phyloP scores from a whole-genome alignment of 2,888 invertebrate genomes.

The Neoascia interrupta region DNA sequence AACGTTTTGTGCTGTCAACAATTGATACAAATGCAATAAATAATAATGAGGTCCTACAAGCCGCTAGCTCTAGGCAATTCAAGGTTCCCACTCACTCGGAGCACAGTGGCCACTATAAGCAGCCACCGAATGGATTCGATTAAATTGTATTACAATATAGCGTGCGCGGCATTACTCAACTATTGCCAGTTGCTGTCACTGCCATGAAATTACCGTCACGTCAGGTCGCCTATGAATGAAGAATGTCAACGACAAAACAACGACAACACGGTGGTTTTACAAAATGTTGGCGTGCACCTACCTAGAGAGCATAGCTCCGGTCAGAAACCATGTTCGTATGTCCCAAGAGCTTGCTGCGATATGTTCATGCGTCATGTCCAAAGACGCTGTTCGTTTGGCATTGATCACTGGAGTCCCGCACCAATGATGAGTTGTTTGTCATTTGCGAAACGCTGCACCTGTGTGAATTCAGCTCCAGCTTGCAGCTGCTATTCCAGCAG shows the following conservation, averaged over 20 bases:
- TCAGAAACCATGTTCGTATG: constrained; percentile 35
- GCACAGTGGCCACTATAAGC: constrained; percentile 33
- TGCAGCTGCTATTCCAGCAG: constrained; percentile 6
- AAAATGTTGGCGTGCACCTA: no score
- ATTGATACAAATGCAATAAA: constrained; percentile 54
- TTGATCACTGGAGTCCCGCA: constrained; percentile 53
- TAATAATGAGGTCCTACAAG: constrained; percentile 69
- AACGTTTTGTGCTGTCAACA: constrained; percentile 50
- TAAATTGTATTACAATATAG: constrained; percentile 57
- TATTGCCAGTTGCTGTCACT: constrained; percentile 46
- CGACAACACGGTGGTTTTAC: no score
- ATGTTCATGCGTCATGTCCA: constrained; percentile 48
- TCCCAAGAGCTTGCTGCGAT: constrained; percentile 35
- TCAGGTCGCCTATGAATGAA: constrained; percentile 40
- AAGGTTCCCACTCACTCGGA: constrained; percentile 64
- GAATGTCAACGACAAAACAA: constrained; percentile 43
- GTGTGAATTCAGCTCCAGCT: no score
- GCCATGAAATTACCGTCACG: constrained; percentile 38
- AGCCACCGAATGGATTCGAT: constrained; percentile 44
- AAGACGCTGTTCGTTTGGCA: constrained; percentile 46
- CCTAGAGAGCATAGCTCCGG: constrained; percentile 5
- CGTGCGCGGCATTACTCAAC: constrained; percentile 44
- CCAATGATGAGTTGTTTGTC: constrained; percentile 64
- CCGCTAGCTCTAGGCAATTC: constrained; percentile 41
- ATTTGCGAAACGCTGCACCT: constrained; percentile 44